phyloP scores from a whole-genome alignment of 2,113 vertebrate genomes.

The Rostratula benghalensis region DNA sequence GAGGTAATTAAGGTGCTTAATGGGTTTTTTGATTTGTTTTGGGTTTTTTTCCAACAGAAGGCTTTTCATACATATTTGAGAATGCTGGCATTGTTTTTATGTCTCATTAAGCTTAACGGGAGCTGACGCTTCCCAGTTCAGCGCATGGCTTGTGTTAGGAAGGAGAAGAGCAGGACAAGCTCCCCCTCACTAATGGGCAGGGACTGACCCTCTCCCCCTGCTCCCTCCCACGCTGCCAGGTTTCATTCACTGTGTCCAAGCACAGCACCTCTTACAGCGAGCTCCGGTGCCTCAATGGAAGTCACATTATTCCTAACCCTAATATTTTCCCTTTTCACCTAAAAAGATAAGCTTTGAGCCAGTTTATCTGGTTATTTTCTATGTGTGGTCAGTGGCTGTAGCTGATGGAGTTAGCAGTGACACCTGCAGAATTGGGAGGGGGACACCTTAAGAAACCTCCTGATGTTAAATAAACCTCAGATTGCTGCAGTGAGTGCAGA shows the following conservation, averaged over 20 bases:
- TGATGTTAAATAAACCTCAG: rapidly evolving
- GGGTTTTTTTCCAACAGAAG: not conserved
- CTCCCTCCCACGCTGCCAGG: not conserved
- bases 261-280: not conserved
- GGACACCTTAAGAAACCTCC: not conserved
- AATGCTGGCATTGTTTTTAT: not conserved
- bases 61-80: not conserved
- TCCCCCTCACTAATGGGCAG: not conserved
- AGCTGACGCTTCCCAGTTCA: not conserved
- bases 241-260: not conserved
- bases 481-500: not conserved
- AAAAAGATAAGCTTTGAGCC: not conserved
- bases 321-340: not conserved
- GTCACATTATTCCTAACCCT: not conserved
- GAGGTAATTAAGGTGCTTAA: not conserved
- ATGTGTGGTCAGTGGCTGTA: not conserved
- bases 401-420: not conserved
- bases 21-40: not conserved
- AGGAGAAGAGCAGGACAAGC: not conserved
- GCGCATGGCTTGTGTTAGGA: not conserved
- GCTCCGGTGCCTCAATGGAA: not conserved
- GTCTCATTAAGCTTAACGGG: not conserved
- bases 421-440: not conserved
- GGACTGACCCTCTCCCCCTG: not conserved
- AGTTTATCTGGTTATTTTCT: not conserved